A percentile compares a stretch with the other conserved stretches of the same genome.
phyloP scores from a whole-genome alignment of 1,140 invertebrate genomes.

The Micrasema minimum region DNA sequence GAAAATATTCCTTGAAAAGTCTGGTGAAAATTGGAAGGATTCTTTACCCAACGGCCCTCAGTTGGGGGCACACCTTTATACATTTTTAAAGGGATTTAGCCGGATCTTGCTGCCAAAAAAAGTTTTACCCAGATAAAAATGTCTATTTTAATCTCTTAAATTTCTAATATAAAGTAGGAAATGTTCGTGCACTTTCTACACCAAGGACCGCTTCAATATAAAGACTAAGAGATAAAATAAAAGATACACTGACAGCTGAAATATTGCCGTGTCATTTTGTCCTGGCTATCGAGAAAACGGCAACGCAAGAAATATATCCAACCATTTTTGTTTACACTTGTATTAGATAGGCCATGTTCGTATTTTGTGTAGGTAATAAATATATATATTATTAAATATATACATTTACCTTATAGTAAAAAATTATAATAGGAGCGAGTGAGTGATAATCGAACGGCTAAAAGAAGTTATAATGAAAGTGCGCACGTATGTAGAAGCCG shows the following conservation, averaged over 20 bases:
- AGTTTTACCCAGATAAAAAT: constrained; percentile 6
- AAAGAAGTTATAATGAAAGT: too few species aligned
- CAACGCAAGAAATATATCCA: not conserved
- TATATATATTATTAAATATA: too few species aligned
- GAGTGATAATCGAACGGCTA: too few species aligned
- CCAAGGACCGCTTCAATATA: not conserved
- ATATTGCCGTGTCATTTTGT: constrained; percentile 48
- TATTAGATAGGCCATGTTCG: too few species aligned
- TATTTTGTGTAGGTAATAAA: too few species aligned
- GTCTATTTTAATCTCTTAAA: not conserved
- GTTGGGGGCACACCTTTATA: constrained; percentile 44
- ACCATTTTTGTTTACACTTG: not conserved
- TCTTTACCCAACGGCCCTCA: constrained; percentile 23
- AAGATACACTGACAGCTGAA: constrained; percentile 45
- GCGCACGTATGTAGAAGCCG: too few species aligned
- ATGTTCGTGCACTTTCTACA: constrained; percentile 2
- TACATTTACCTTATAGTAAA: too few species aligned
- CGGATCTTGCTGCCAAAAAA: constrained; percentile 4
- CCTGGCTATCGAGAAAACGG: constrained; percentile 4
- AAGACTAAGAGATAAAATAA: not conserved
- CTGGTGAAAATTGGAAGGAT: not conserved
- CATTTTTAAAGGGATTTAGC: constrained; percentile 50
- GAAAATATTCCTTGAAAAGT: not conserved
- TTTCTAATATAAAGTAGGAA: not conserved
- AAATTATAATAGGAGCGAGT: too few species aligned